Evolutionary conservation across 2,888 invertebrate species (phyloP), one percentile per base, ranked within the genome.

Genomic region (Agrotis segetum): DNA sequence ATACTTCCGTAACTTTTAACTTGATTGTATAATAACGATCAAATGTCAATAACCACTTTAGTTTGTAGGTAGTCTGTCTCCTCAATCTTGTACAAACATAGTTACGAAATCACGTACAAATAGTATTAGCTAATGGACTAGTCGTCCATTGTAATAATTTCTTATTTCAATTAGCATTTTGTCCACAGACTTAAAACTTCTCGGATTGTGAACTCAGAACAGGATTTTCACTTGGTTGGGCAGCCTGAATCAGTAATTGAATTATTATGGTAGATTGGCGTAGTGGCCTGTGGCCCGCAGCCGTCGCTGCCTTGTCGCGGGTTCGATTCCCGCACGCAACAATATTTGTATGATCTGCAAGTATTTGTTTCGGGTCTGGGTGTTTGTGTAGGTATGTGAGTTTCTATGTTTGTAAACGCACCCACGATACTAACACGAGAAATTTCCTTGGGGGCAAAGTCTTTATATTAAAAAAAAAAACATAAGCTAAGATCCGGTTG

Each of bases 211-310:
- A 24, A 24, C 24, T 24, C 24, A 24, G 24, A 24, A 24, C 24
- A 24, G 76, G 65, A 71, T 75, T 58, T 80, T 34, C 21, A 66
- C 65, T 44, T 52, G 50, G 13, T 21, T 75, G 47, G 16, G 16
- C 49, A 49, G 24, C 24, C 24, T 0, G 16, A 5, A 59, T 62
- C 21, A 56, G 4, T 40, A 64, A 73, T 77, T 73, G 14, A 65
- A 70, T 66, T 19, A 55, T 40, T 7, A 61, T 29, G n/a, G 52
- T 67, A 14, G 16, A 40, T n/a, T n/a, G n/a, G n/a, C n/a, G n/a
- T n/a, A n/a, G n/a, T n/a, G n/a, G n/a, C n/a, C n/a, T n/a, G n/a
- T n/a, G n/a, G n/a, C n/a, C n/a, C n/a, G n/a, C n/a, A n/a, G n/a
- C n/a, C n/a, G n/a, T n/a, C n/a, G n/a, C n/a, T n/a, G n/a, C n/a